phyloP scores from a whole-genome alignment of 2,113 vertebrate genomes.

The Psammodynastes pulverulentus region DNA sequence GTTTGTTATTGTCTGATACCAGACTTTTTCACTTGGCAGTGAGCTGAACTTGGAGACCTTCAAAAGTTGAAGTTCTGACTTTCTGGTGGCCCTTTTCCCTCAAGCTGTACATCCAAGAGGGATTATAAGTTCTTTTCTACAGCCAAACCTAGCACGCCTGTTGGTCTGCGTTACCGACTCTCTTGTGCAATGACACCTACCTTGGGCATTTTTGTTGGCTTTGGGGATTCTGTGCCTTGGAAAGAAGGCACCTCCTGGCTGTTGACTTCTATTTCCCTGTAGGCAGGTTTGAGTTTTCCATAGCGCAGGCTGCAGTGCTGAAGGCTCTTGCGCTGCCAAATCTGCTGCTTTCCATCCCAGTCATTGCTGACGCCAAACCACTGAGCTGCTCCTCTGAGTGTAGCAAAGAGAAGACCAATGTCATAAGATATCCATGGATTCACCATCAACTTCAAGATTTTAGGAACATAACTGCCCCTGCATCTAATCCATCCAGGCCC shows the following conservation, averaged over 20 bases:
- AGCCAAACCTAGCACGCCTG: not conserved
- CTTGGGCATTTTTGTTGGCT: constrained; percentile 83
- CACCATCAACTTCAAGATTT: not conserved
- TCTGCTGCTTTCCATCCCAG: constrained; percentile 85
- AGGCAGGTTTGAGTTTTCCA: constrained; percentile 88
- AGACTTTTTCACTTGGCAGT: not conserved
- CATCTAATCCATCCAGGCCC: not conserved
- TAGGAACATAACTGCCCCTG: not conserved
- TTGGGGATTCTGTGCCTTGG: constrained; percentile 83
- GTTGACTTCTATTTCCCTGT: constrained; percentile 80
- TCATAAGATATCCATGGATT: no score
- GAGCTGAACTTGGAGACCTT: not conserved
- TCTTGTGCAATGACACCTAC: constrained; percentile 56
- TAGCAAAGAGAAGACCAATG: not conserved
- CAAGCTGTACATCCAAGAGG: not conserved
- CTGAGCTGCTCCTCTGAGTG: constrained; percentile 81
- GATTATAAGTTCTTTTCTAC: not conserved
- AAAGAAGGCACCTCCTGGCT: constrained; percentile 80
- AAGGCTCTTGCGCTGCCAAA: constrained; percentile 90
- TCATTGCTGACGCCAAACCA: constrained; percentile 92
- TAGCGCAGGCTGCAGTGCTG: constrained; percentile 93
- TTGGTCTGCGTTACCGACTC: not conserved
- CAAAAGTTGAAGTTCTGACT: not conserved
- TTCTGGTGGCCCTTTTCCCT: not conserved
- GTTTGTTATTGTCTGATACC: not conserved